A percentile compares a stretch with the other conserved stretches of the same genome.
Evolutionary conservation across 2,113 vertebrate genomes (phyloP).

Genomic region (Callopanchax toddi): DNA sequence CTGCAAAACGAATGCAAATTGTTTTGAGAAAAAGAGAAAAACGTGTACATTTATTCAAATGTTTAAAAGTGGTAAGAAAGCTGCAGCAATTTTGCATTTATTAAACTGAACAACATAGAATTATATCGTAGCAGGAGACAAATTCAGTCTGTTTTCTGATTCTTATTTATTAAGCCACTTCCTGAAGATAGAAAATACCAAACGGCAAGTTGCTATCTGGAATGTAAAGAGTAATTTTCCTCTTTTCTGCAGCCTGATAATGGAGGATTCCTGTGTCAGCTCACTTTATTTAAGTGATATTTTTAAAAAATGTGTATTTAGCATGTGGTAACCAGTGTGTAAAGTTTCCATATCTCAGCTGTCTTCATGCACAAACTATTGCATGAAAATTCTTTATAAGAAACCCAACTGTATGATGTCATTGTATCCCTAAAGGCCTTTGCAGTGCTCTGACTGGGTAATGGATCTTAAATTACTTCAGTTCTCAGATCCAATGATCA

Average conservation of each 20-base stretch:
- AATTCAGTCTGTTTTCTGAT: background rate
- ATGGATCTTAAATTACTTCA: constrained; percentile 34
- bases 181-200: too few relatives aligned
- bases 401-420: background rate
- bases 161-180: background rate
- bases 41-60: background rate
- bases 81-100: background rate
- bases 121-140: background rate
- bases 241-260: too few relatives aligned
- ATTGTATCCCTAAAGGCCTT: constrained; percentile 20
- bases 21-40: background rate
- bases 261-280: too few relatives aligned
- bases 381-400: background rate
- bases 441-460: constrained; percentile 26
- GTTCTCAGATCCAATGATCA: constrained; percentile 17
- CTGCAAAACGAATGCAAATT: background rate
- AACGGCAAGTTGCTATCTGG: too few relatives aligned
- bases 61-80: background rate
- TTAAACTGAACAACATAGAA: background rate
- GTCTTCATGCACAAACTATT: constrained; percentile 12
- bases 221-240: too few relatives aligned
- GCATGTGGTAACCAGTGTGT: background rate
- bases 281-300: background rate
- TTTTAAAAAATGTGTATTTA: too few relatives aligned
- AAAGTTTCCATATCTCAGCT: background rate